Evolutionary conservation across 2,888 invertebrate species (phyloP), one percentile per base, ranked within the genome.

Genomic region (Odiellus spinosus): DNA sequence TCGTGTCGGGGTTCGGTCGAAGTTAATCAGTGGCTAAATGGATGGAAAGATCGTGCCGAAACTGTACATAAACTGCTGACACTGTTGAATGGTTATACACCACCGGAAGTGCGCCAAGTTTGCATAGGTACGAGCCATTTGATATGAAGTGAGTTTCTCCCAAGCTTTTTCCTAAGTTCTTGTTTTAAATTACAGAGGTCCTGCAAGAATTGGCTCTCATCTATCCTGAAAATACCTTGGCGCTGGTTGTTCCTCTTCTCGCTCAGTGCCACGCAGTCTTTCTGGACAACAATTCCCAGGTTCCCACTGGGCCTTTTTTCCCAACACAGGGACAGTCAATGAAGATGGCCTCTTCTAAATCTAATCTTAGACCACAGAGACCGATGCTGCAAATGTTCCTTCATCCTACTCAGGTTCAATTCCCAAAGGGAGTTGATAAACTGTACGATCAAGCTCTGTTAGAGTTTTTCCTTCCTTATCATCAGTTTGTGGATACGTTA

Each of bases 331-430:
- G 80, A 1, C 71, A 74, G 38, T 17, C 18, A 8, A 8, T 26
- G 5, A 67, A 67, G 50, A 54, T 64, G 6, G 70, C 74, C 32
- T 67, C 72, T 1, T 72, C 72, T 63, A 74, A 74, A 45, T 76
- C 72, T 61, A 78, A 76, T 59, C 75, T 80, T 1, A 69, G 83
- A 44, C 83, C 83, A 4, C 76, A 80, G 0, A 66, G 79, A 44
- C 83, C 84, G 0, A 81, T 83, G 78, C 79, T 82, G 45, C 86
- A 81, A 67, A 85, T 84, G 83, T 78, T 78, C 55, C 77, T 85
- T 54, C 80, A 83, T 17, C 76, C 80, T 56, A 77, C 76, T 51
- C 81, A 81, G 59, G 66, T 84, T 38, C 79, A 80, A 60, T 73
- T 76, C 41, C 69, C 74, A 19, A 76, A 77, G 69, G 82, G 82